These are phyloP conservation scores for Rhopilema esculentum DNA, from an alignment of 30 jellyfish, hydroid and myxozoan genomes.

Conservation along the genomic window DNA sequence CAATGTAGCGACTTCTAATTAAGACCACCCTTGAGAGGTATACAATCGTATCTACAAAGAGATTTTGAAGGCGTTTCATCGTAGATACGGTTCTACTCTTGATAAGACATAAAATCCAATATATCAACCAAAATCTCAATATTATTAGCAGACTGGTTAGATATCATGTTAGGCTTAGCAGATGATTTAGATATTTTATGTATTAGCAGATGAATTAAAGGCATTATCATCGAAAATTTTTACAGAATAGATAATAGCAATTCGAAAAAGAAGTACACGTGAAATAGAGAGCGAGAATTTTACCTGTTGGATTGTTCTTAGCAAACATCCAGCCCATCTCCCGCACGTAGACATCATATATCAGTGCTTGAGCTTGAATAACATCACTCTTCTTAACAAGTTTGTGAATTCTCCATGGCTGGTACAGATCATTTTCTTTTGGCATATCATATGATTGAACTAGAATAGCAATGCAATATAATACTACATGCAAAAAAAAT, in stretches of 20 bases:
- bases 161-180: no score
- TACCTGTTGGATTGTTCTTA: slow-evolving; percentile 75
- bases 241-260: not conserved
- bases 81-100: slow-evolving; percentile 6
- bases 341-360: slow-evolving; percentile 59
- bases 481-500: no score
- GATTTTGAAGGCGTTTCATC: not conserved
- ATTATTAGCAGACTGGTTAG: no score
- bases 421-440: slow-evolving; percentile 1
- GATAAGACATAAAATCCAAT: no score
- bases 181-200: no score
- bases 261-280: not conserved
- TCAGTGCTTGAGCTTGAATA: slow-evolving; percentile 61
- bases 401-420: slow-evolving; percentile 67
- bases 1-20: not conserved
- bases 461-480: not conserved
- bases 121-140: no score
- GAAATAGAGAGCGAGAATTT: not conserved
- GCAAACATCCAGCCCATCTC: slow-evolving; percentile 86
- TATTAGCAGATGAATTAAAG: no score
- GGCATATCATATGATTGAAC: not conserved
- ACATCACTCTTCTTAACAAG: slow-evolving; percentile 15
- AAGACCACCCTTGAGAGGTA: slow-evolving; percentile 58
- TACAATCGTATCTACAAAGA: slow-evolving; percentile 9
- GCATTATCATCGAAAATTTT: no score